Evolutionary conservation across 1,140 invertebrate species (phyloP), one percentile per base, ranked within the genome.

Genomic region (Epicauta chinensis): DNA sequence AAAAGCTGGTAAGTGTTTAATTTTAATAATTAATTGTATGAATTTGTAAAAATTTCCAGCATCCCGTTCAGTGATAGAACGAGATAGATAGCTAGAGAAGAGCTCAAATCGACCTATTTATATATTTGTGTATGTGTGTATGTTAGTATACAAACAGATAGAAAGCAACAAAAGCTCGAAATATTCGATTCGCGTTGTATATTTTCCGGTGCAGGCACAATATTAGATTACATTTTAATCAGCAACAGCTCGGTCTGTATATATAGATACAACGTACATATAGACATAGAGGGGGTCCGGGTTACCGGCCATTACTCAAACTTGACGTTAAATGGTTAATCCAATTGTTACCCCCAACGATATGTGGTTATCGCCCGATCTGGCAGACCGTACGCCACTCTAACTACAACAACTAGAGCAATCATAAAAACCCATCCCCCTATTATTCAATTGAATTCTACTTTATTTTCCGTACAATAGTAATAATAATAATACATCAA

Each of bases 211-310:
- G 46, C 51, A 53, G 63, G 23, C 23, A 23, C 61, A 61, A 67
- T 70, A 70, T 70, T 70, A 70, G 68, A 70, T 70, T 70, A 70
- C 65, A 68, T 69, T 70, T 70, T 70, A 70, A 70, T 70, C 68
- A 70, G 62, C 63, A 64, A 53, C 58, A 53, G 53, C 51, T 55
- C 58, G 53, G 53, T 56, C 54, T 41, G 40, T 36, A 36, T 23
- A 5, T 30, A n/a, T 31, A 11, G 13, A 39, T 36, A 34, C 23
- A 34, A 4, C 16, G 17, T 23, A 43, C 13, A 39, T 34, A 48
- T 29, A 48, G 48, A 56, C 41, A 55, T 36, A 54, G 59, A 51
- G 61, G 64, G 59, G 65, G 59, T 56, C 58, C 43, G 64, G 61
- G 64, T 69, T 67, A 69, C 66, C 66, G 62, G 64, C 65, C 68